Evolutionary conservation across 2,113 vertebrate genomes (phyloP).

Genomic region (Poeciliopsis prolifica): DNA sequence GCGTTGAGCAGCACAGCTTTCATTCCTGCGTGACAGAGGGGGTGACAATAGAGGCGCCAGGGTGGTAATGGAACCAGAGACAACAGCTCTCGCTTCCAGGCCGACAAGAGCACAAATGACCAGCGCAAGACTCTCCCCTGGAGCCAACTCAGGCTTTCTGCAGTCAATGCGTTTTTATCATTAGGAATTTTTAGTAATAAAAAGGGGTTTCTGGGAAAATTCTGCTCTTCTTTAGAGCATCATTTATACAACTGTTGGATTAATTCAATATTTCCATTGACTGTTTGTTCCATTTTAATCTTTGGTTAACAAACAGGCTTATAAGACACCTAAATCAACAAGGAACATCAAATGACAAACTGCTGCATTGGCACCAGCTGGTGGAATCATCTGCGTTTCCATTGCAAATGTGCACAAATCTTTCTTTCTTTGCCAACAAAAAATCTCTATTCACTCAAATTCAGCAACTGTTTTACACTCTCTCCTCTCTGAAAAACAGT

Average conservation of each 20-base stretch:
- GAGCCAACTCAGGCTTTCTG: slow-evolving; percentile 12
- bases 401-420: too few species aligned
- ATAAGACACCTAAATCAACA: background rate
- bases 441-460: too few species aligned
- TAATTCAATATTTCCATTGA: slow-evolving; percentile 1
- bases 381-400: too few species aligned
- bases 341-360: slow-evolving; percentile 33
- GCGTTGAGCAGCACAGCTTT: slow-evolving; percentile 38
- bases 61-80: slow-evolving; percentile 58
- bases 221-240: background rate
- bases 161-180: slow-evolving; percentile 12
- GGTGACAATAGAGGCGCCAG: slow-evolving; percentile 39
- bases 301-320: background rate
- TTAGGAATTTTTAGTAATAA: slow-evolving; percentile 14
- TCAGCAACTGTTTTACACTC: too few species aligned
- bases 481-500: background rate
- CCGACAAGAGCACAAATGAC: slow-evolving; percentile 49
- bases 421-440: too few species aligned
- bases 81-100: slow-evolving; percentile 35
- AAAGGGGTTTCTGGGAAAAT: slow-evolving; percentile 20
- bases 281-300: background rate
- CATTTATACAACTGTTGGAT: slow-evolving; percentile 12
- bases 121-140: background rate
- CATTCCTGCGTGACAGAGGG: slow-evolving; percentile 54
- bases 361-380: slow-evolving; percentile 1